Conservation (phyloP, 2,113 vertebrate species). For the Excalfactoria chinensis region DNA sequence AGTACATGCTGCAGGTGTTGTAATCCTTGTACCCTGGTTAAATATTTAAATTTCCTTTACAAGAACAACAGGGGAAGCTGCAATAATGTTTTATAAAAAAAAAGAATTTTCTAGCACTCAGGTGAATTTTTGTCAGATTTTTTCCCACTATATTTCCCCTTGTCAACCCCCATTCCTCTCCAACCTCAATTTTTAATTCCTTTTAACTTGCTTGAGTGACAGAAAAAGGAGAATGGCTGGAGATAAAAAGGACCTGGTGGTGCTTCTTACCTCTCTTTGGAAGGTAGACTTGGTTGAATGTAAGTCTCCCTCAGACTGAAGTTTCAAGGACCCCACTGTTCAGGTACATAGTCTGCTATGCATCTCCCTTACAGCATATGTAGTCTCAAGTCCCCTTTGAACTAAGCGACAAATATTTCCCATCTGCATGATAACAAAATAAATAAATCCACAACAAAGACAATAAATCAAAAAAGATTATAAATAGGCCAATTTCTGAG, state of each 20-base stretch:
- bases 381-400: not conserved
- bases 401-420: not conserved
- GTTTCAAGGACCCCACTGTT: not conserved
- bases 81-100: slow-evolving; percentile 37
- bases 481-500: slow-evolving; percentile 8
- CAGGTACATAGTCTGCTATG: not conserved
- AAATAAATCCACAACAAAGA: not conserved
- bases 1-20: not conserved
- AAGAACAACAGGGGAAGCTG: slow-evolving; percentile 27
- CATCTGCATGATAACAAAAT: not conserved
- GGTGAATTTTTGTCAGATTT: slow-evolving; percentile 10
- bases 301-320: not conserved
- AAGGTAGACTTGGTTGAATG: not conserved
- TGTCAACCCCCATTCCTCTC: not conserved
- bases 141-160: not conserved
- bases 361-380: not conserved
- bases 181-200: not conserved
- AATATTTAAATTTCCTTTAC: slow-evolving; percentile 76
- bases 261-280: not conserved
- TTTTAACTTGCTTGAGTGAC: not conserved
- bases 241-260: not conserved
- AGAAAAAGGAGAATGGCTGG: not conserved
- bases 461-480: slow-evolving; percentile 24
- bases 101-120: not conserved
- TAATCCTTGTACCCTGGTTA: slow-evolving; percentile 8